These are phyloP conservation scores for Dendrophyllia cribrosa DNA, from an alignment of 64 coral and sea anemone species.

Conservation along the genomic window DNA sequence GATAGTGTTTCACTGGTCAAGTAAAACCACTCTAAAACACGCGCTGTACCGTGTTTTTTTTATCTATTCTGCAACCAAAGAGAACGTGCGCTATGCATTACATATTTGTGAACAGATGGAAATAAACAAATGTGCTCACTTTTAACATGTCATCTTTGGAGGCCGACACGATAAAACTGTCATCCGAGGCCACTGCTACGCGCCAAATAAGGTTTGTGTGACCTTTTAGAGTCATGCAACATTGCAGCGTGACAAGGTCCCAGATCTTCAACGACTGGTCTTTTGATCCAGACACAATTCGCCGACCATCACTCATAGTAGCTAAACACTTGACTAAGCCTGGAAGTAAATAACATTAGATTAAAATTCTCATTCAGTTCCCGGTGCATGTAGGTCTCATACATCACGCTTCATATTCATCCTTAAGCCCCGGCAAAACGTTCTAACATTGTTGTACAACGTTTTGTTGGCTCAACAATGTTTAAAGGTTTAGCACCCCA, in stretches of 20 bases:
- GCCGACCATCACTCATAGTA: constrained; percentile 73
- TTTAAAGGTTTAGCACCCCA: no score
- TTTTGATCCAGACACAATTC: constrained; percentile 81
- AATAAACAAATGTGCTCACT: not conserved
- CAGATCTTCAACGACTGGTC: constrained; percentile 73
- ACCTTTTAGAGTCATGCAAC: constrained; percentile 81
- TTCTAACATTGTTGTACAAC: no score
- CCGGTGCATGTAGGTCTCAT: no score
- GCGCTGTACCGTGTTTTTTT: no score
- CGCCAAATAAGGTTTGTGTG: constrained; percentile 81
- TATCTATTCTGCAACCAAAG: no score
- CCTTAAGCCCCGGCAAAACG: no score
- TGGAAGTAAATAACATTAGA: not conserved
- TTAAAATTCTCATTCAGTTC: no score
- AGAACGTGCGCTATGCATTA: no score
- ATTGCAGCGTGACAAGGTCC: constrained; percentile 78
- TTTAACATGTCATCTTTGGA: constrained; percentile 92
- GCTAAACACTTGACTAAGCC: constrained; percentile 81
- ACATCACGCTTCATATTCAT: no score
- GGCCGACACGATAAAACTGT: constrained; percentile 84
- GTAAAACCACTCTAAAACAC: no score
- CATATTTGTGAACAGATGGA: not conserved
- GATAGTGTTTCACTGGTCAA: no score
- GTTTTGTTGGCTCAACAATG: no score
- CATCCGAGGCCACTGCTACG: constrained; percentile 71